Evolutionary conservation across 1,140 invertebrate species (phyloP).

Genomic region (Bombus huntii): DNA sequence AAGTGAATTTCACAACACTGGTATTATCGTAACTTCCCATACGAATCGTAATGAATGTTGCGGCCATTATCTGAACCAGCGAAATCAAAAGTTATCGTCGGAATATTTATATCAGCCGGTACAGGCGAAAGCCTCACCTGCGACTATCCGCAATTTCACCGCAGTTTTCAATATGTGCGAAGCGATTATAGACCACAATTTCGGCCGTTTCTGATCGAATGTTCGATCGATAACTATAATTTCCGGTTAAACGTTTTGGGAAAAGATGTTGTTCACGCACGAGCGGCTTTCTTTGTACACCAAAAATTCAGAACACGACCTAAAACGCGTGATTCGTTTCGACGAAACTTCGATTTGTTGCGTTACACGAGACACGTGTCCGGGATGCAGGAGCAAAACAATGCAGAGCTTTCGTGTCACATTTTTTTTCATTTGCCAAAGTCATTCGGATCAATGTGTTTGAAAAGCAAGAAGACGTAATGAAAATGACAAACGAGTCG

Average conservation of each 20-base stretch:
- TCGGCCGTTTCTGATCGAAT: conserved; percentile 14
- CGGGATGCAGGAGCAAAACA: background rate
- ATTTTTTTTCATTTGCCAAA: background rate
- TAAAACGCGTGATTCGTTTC: background rate
- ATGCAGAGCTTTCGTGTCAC: too few species aligned
- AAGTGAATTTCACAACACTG: background rate
- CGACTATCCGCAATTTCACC: conserved; percentile 6
- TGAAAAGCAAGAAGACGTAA: background rate
- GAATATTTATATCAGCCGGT: conserved; percentile 21
- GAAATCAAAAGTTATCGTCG: conserved; percentile 30
- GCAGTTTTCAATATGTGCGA: background rate
- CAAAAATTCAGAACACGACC: background rate
- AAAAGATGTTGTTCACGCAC: background rate
- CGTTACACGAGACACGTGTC: background rate
- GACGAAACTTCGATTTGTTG: too few species aligned
- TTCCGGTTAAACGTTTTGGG: background rate
- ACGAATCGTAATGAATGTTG: conserved; percentile 3
- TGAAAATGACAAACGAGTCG: background rate
- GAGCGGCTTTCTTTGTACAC: background rate
- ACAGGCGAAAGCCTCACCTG: background rate
- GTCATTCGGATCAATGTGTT: background rate
- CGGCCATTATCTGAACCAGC: background rate
- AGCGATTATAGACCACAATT: conserved; percentile 25
- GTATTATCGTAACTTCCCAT: conserved; percentile 33
- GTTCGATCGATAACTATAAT: background rate